These are phyloP conservation scores for Metacarcinus magister DNA, from an alignment of 2,888 invertebrate genomes.

Conservation along the genomic window DNA sequence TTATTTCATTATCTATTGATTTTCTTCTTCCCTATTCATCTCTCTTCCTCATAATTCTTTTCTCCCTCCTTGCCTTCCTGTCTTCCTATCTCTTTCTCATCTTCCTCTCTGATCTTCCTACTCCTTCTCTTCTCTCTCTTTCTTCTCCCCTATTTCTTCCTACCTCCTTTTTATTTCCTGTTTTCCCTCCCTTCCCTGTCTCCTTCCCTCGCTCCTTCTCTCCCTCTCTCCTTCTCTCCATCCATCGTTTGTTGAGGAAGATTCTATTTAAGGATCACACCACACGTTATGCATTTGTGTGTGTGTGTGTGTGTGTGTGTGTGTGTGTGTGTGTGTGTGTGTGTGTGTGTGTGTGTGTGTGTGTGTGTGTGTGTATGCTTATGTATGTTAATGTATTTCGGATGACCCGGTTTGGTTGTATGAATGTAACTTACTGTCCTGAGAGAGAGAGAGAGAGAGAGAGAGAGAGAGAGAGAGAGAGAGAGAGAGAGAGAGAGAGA, in stretches of 20 bases:
- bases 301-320: constrained; percentile 57
- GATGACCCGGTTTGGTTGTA: constrained; percentile 4
- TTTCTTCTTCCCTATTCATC: not conserved
- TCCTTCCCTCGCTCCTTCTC: not conserved
- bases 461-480: constrained; percentile 17
- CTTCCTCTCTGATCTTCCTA: not conserved
- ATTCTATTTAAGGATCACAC: no score
- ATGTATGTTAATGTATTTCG: constrained; percentile 8
- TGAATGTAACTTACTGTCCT: not conserved
- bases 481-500: no score
- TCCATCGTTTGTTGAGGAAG: not conserved
- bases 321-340: constrained; percentile 55
- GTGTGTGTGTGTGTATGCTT: constrained; percentile 59
- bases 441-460: not conserved
- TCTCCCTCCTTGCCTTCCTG: not conserved
- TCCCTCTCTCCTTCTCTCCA: not conserved
- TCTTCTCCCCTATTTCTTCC: not conserved
- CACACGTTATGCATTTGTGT: not conserved
- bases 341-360: constrained; percentile 65
- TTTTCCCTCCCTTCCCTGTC: not conserved
- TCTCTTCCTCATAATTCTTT: not conserved
- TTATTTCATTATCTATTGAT: not conserved
- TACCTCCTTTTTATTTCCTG: not conserved
- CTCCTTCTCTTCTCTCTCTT: not conserved
- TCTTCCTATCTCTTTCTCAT: not conserved